Percentiles rank a stretch among this genome's conserved stretches.
phyloP scores from a whole-genome alignment of 2,888 invertebrate genomes.

The Parelbella ahira region DNA sequence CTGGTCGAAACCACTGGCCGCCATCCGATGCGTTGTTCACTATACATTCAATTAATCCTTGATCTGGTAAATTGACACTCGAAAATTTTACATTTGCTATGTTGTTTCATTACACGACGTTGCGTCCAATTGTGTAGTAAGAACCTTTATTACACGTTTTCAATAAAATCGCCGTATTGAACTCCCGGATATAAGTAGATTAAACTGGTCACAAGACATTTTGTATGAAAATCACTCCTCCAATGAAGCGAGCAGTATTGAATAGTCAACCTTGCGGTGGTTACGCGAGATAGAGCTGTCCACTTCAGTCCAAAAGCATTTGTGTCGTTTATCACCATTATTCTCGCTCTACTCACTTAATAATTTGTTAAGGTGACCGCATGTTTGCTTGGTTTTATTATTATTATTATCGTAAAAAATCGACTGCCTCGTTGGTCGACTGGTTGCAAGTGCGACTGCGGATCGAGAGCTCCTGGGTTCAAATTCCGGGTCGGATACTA shows the following conservation, averaged over 20 bases:
- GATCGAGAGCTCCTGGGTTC: too few species aligned
- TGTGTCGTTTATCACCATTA: conserved; percentile 22
- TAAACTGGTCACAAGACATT: conserved; percentile 1
- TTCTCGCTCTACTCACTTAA: conserved; percentile 21
- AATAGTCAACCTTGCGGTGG: conserved; percentile 19
- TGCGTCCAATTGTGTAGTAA: too few species aligned
- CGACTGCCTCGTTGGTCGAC: too few species aligned
- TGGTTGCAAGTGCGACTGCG: too few species aligned
- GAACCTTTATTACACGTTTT: background rate
- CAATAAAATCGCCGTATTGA: background rate
- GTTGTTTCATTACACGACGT: too few species aligned
- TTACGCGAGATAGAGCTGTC: conserved; percentile 10
- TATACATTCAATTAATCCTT: conserved; percentile 12
- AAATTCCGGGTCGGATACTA: too few species aligned
- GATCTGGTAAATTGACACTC: conserved; percentile 7
- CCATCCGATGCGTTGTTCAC: conserved; percentile 26
- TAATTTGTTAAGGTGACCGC: too few species aligned
- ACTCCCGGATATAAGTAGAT: background rate
- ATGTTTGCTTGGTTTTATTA: too few species aligned
- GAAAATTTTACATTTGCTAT: too few species aligned
- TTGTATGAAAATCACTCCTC: conserved; percentile 21
- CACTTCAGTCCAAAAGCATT: conserved; percentile 3
- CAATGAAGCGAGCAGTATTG: conserved; percentile 11
- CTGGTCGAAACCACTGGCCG: conserved; percentile 34
- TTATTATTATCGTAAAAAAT: too few species aligned